phyloP scores from a whole-genome alignment of 1,140 invertebrate genomes.

The Globodera rostochiensis region DNA sequence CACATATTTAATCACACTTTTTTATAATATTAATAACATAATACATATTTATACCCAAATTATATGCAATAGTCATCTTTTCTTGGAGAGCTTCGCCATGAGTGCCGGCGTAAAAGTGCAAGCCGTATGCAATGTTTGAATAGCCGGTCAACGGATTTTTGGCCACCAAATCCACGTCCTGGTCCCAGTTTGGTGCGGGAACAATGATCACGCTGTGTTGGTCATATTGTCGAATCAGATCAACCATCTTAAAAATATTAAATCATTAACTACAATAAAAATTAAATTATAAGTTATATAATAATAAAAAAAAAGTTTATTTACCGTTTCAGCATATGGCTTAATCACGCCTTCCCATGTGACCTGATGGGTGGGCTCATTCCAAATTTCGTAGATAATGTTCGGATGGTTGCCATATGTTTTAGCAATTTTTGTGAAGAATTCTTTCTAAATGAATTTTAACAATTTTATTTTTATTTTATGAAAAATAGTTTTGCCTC shows the following conservation, averaged over 20 bases:
- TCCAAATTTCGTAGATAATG: slow-evolving; percentile 35
- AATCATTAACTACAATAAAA: background rate
- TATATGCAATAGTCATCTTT: background rate
- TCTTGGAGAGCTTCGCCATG: background rate
- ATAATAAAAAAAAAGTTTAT: background rate
- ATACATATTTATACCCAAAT: background rate
- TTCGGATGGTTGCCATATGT: slow-evolving; percentile 15
- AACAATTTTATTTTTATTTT: background rate
- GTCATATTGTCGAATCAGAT: slow-evolving; percentile 22
- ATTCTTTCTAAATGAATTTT: slow-evolving; percentile 10
- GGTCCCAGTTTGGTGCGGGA: slow-evolving; percentile 29
- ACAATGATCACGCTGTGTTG: slow-evolving; percentile 26
- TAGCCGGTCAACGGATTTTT: slow-evolving; percentile 18
- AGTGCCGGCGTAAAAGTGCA: slow-evolving; percentile 15
- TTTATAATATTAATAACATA: too few species aligned
- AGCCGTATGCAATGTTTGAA: slow-evolving; percentile 6
- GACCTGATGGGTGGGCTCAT: slow-evolving; percentile 14
- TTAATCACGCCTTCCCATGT: slow-evolving; percentile 12
- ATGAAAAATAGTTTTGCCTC: too few species aligned
- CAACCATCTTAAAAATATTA: background rate
- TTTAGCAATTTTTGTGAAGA: slow-evolving; percentile 35
- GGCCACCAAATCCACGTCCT: slow-evolving; percentile 17
- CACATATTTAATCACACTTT: too few species aligned
- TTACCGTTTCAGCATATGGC: slow-evolving; percentile 17
- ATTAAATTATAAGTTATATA: background rate